phyloP scores from a whole-genome alignment of 2,797 vertebrate genomes.

The Okamejei kenojei region DNA sequence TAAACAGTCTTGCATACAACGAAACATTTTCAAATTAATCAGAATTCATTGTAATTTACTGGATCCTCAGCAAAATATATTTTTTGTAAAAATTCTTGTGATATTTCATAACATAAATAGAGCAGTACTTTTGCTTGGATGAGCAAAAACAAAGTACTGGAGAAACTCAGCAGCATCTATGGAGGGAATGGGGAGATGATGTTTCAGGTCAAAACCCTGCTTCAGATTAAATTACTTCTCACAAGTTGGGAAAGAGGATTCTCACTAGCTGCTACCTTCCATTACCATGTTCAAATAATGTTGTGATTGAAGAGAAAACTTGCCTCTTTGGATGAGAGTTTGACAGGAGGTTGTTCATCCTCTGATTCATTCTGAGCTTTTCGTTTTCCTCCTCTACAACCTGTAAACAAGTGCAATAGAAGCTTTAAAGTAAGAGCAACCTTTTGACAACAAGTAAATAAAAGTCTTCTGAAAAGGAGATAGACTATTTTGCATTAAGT shows the following conservation, averaged over 20 bases:
- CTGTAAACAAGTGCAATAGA: neutral
- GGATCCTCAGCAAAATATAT: neutral
- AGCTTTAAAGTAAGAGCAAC: neutral
- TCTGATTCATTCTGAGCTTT: slow-evolving; percentile 54
- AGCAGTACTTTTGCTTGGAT: neutral
- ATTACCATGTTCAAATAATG: neutral
- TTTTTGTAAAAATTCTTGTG: neutral
- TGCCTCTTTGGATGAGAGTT: slow-evolving; percentile 84
- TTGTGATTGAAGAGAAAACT: slow-evolving; percentile 36
- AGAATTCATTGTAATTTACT: neutral
- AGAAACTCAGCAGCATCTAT: too few species aligned
- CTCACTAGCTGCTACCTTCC: neutral
- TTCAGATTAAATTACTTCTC: neutral
- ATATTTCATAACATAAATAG: neutral
- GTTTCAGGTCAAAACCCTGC: too few species aligned
- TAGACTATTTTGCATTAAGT: neutral
- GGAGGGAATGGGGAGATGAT: too few species aligned
- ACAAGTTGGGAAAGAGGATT: neutral
- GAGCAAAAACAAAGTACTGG: too few species aligned
- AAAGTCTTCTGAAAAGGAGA: neutral
- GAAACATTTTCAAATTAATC: neutral
- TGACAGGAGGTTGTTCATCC: slow-evolving; percentile 48
- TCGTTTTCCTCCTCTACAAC: slow-evolving; percentile 64
- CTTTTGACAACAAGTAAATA: neutral
- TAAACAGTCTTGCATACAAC: neutral